Conservation (phyloP, 2,113 vertebrate species). For the Dromas ardeola region DNA sequence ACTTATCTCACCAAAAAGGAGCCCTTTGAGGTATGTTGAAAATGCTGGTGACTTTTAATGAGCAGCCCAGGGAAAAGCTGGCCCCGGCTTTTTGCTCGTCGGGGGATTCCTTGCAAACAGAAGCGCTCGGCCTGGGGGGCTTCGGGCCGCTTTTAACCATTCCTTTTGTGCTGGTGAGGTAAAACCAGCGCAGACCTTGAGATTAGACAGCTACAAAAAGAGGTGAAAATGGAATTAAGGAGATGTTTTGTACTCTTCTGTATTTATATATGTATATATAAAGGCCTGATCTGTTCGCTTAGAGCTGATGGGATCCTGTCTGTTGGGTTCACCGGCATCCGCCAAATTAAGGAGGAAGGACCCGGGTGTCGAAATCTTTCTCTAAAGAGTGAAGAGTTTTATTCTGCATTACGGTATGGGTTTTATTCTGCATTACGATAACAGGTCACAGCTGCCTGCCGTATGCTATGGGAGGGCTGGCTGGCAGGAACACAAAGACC, state of each 20-base stretch:
- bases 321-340: neutral
- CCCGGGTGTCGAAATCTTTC: neutral
- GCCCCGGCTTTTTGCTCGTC: neutral
- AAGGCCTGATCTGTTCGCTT: neutral
- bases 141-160: neutral
- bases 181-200: neutral
- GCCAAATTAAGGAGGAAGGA: neutral
- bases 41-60: neutral
- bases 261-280: neutral
- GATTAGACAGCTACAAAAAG: neutral
- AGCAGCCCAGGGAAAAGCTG: neutral
- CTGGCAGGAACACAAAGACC: neutral
- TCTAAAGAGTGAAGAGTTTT: neutral
- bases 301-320: neutral
- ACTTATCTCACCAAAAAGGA: neutral
- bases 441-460: fast-evolving
- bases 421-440: neutral
- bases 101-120: neutral
- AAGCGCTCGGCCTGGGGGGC: neutral
- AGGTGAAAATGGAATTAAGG: neutral
- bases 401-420: fast-evolving
- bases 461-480: neutral
- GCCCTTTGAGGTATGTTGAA: neutral
- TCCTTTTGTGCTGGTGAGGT: neutral
- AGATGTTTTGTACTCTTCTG: neutral